A percentile compares a stretch with the other conserved stretches of the same genome.
phyloP scores from a whole-genome alignment of 2,113 vertebrate genomes.

The Phodopus roborovskii region DNA sequence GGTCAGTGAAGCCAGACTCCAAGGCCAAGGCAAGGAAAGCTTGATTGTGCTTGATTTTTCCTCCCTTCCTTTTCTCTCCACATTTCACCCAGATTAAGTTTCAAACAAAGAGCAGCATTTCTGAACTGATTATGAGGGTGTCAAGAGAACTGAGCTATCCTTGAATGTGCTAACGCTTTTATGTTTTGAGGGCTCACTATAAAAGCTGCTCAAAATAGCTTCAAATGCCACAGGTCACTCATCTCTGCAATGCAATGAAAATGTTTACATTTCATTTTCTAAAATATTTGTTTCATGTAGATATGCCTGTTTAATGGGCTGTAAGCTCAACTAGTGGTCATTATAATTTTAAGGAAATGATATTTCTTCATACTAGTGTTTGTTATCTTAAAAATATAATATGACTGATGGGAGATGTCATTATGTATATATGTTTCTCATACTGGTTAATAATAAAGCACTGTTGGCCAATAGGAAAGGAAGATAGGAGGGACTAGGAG shows the following conservation, averaged over 20 bases:
- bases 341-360: background rate
- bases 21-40: background rate
- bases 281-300: background rate
- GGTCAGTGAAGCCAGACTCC: background rate
- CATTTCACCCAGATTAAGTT: background rate
- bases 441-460: too few species aligned
- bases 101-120: background rate
- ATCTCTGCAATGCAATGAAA: background rate
- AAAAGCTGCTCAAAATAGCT: slow-evolving; percentile 56
- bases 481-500: too few species aligned
- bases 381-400: background rate
- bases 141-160: slow-evolving; percentile 23
- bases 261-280: background rate
- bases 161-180: slow-evolving; percentile 46
- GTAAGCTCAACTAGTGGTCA: background rate
- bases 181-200: slow-evolving; percentile 47
- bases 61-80: background rate
- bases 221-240: slow-evolving; percentile 31
- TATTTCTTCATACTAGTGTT: background rate
- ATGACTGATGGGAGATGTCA: too few species aligned
- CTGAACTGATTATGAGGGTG: slow-evolving; percentile 2
- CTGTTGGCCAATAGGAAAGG: too few species aligned
- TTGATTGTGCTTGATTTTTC: background rate
- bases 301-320: background rate
- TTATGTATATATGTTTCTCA: too few species aligned